These are phyloP conservation scores for Hypotaenidia okinawae DNA, from an alignment of 2,797 vertebrate genomes.

Conservation along the genomic window DNA sequence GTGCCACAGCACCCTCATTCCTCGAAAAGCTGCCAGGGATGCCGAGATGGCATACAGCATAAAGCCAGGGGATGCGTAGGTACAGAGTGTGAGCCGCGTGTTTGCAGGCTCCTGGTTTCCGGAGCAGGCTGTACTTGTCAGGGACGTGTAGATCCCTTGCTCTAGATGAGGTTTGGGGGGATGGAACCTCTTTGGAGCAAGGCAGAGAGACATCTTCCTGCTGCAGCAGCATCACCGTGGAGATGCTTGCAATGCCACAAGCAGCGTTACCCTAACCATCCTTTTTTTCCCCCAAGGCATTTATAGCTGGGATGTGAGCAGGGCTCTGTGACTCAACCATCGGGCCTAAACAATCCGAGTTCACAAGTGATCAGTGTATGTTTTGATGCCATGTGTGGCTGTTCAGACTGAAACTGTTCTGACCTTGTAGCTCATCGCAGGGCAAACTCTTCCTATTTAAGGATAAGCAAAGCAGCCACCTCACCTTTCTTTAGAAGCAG, in stretches of 20 bases:
- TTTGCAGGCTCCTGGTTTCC: not conserved
- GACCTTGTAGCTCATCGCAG: not conserved
- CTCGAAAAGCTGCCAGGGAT: not conserved
- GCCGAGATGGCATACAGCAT: not conserved
- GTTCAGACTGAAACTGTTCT: not conserved
- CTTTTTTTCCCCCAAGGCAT: not conserved
- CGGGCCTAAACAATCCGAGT: fast-evolving
- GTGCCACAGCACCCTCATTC: not conserved
- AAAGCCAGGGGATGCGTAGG: not conserved
- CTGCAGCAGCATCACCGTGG: not conserved
- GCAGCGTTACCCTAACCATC: not conserved
- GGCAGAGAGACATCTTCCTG: not conserved
- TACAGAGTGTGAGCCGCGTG: fast-evolving
- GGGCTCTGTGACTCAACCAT: not conserved
- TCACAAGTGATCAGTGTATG: not conserved
- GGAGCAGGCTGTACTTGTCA: not conserved
- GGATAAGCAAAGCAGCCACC: not conserved
- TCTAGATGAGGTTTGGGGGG: not conserved
- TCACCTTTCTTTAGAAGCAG: not conserved
- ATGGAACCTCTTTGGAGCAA: not conserved
- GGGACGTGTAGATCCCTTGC: not conserved
- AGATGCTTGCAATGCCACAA: not conserved
- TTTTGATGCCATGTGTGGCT: not conserved
- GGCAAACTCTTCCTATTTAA: not conserved
- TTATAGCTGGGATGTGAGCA: not conserved